These are phyloP conservation scores for western clawed frog (Xenopus tropicalis) DNA, from an alignment of 2,113 vertebrate genomes.

Conservation along the genomic window DNA sequence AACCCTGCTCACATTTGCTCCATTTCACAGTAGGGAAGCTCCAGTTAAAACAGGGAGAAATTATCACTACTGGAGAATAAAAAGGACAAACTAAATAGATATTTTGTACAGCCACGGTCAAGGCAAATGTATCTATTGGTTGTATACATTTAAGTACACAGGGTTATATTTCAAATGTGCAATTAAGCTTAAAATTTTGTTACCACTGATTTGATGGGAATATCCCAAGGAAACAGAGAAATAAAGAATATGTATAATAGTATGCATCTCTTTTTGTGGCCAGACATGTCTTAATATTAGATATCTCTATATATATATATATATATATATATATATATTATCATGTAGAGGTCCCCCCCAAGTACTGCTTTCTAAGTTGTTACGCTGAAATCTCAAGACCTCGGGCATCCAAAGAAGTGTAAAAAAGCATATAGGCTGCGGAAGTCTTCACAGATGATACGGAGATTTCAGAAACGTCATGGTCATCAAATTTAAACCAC, in stretches of 20 bases:
- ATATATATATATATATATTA: constrained; percentile 37
- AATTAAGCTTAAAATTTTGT: too few relatives aligned
- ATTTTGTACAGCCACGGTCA: constrained; percentile 53
- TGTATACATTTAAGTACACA: constrained; percentile 55
- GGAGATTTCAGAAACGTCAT: constrained; percentile 89
- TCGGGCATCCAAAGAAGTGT: constrained; percentile 78
- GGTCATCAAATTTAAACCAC: constrained; percentile 98
- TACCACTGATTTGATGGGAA: background rate
- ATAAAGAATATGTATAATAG: too few relatives aligned
- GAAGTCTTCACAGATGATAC: constrained; percentile 87
- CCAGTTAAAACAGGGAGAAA: constrained; percentile 68
- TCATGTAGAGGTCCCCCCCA: constrained; percentile 45
- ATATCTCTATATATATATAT: too few relatives aligned
- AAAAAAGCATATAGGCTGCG: constrained; percentile 96
- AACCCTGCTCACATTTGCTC: constrained; percentile 66
- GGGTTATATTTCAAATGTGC: constrained; percentile 59
- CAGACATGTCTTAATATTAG: background rate
- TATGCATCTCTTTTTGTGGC: background rate
- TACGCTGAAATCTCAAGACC: constrained; percentile 56
- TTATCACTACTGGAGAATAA: constrained; percentile 63
- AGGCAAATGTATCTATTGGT: constrained; percentile 48
- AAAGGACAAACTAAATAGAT: constrained; percentile 55
- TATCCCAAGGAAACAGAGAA: background rate
- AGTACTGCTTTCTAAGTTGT: constrained; percentile 41
- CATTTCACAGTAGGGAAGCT: constrained; percentile 72